A percentile compares a stretch with the other conserved stretches of the same genome.
phyloP scores from a whole-genome alignment of 2,797 vertebrate species.

The Onychomys arenicola region DNA sequence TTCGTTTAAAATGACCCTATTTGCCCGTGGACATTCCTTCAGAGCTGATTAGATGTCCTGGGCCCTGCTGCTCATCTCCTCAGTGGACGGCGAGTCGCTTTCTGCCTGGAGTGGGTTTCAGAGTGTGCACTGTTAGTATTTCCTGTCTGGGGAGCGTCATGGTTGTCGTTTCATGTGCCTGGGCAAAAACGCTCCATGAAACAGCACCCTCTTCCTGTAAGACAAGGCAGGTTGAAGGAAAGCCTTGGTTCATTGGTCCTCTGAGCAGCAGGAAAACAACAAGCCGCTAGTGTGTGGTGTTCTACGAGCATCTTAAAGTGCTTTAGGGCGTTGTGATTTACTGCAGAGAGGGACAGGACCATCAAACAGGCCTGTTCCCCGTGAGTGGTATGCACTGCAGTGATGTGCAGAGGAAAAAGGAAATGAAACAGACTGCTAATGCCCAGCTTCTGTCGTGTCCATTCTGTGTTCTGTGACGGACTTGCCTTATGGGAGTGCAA shows the following conservation, averaged over 20 bases:
- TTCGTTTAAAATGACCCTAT: neutral
- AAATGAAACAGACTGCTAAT: neutral
- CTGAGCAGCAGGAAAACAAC: neutral
- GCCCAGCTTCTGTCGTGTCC: neutral
- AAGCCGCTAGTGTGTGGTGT: neutral
- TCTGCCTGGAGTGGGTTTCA: neutral
- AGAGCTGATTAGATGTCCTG: neutral
- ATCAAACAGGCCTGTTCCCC: neutral
- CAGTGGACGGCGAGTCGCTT: constrained; percentile 8
- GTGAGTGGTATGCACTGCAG: neutral
- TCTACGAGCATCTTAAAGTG: neutral
- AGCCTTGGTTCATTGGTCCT: constrained; percentile 27
- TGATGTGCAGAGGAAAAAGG: neutral
- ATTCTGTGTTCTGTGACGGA: neutral
- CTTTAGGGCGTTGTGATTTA: neutral
- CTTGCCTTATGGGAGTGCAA: neutral
- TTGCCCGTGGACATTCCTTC: constrained; percentile 6
- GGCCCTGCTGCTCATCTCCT: neutral
- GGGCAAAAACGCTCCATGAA: constrained; percentile 33
- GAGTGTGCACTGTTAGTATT: neutral
- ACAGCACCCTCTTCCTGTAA: neutral
- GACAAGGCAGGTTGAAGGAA: neutral
- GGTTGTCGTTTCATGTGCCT: neutral
- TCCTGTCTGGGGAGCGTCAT: neutral
- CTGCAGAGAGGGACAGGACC: neutral